Percentiles rank a stretch among this genome's conserved stretches.
These are phyloP conservation scores for Ectropis grisescens DNA, from an alignment of 1,140 invertebrate species.

Conservation along the genomic window DNA sequence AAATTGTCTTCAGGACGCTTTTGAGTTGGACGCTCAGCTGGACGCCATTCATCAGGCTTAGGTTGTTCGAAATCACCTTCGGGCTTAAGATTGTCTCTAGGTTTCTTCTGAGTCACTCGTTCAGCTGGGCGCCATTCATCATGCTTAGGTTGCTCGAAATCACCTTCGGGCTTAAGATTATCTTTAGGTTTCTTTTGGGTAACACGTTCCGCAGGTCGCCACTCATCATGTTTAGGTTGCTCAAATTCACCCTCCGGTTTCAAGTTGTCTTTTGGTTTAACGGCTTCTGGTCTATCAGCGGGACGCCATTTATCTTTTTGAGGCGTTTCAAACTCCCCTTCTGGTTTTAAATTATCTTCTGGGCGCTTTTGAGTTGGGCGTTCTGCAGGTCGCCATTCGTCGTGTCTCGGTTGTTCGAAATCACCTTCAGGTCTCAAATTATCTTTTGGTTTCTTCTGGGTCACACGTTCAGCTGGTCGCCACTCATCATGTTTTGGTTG, in stretches of 20 bases:
- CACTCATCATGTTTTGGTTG: constrained; percentile 59
- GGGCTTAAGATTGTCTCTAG: constrained; percentile 70
- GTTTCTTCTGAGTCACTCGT: constrained; percentile 58
- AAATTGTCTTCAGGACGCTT: constrained; percentile 62
- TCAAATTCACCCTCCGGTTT: constrained; percentile 66
- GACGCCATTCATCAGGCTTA: constrained; percentile 38
- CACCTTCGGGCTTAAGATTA: constrained; percentile 72
- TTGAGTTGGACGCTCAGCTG: constrained; percentile 38
- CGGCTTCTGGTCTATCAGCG: constrained; percentile 42
- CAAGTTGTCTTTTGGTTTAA: constrained; percentile 71
- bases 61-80: constrained; percentile 72
- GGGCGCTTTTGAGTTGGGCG: constrained; percentile 53
- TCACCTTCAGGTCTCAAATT: constrained; percentile 73
- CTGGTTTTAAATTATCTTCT: constrained; percentile 71
- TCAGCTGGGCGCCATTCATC: constrained; percentile 66
- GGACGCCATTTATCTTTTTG: constrained; percentile 41
- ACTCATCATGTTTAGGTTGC: constrained; percentile 42
- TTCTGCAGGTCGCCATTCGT: constrained; percentile 54
- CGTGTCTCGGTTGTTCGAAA: constrained; percentile 58
- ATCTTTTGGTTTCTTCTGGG: constrained; percentile 70
- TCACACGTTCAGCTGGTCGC: constrained; percentile 69
- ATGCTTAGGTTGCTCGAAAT: constrained; percentile 65
- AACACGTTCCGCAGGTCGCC: constrained; percentile 51
- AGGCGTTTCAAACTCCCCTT: constrained; percentile 72
- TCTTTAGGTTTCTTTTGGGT: constrained; percentile 67